Percentiles rank a stretch among this genome's conserved stretches.
Evolutionary conservation across 2,113 vertebrate species (phyloP).

Genomic region (Suricata suricatta): DNA sequence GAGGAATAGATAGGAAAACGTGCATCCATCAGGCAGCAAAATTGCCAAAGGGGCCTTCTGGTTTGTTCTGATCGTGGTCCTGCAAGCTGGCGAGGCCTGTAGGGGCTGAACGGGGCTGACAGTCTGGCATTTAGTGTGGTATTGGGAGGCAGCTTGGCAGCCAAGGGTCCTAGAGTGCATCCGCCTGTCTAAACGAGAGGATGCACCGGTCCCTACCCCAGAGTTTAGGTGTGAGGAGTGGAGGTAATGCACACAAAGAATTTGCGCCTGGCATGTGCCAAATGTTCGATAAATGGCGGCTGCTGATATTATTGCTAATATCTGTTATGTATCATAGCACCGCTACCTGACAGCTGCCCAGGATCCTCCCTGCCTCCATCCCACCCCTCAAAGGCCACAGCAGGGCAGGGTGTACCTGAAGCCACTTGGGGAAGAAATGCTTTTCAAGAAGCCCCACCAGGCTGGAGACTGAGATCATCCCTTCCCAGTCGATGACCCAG

Average conservation of each 20-base stretch:
- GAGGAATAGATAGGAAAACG: background rate
- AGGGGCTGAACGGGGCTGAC: background rate
- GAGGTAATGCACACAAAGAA: background rate
- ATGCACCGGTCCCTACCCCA: background rate
- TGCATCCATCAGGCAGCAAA: fast-evolving
- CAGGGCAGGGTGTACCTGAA: conserved; percentile 88
- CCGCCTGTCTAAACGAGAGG: background rate
- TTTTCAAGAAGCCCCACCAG: conserved; percentile 96
- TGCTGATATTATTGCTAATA: too few species aligned
- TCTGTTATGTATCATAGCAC: background rate
- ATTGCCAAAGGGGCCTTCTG: fast-evolving
- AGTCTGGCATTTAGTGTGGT: background rate
- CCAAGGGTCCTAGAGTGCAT: background rate
- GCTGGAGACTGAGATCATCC: conserved; percentile 96
- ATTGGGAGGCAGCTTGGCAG: background rate
- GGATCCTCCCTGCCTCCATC: too few species aligned
- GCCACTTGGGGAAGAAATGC: conserved; percentile 98
- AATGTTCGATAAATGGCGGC: background rate
- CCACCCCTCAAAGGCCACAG: background rate
- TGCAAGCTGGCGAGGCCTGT: background rate
- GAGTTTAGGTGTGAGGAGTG: too few species aligned
- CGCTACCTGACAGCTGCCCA: background rate
- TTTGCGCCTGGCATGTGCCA: background rate
- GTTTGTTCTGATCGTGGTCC: background rate
- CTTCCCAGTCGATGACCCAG: conserved; percentile 99